These are phyloP conservation scores for Brachyhypopomus gauderio DNA, from an alignment of 2,113 vertebrate genomes.

Conservation along the genomic window DNA sequence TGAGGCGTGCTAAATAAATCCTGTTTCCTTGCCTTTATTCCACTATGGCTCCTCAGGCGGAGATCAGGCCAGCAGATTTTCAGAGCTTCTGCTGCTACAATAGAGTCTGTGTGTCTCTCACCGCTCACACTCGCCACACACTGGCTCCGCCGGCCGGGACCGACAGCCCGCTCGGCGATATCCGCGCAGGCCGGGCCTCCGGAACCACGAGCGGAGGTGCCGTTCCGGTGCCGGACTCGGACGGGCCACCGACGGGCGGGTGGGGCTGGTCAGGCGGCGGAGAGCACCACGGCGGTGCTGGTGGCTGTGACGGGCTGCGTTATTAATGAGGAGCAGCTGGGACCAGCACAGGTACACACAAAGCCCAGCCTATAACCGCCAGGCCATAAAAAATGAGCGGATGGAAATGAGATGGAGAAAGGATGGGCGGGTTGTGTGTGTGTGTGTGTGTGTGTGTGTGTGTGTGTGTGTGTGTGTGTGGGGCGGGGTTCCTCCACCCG, in stretches of 20 bases:
- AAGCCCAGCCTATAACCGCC: constrained; percentile 83
- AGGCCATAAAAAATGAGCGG: constrained; percentile 80
- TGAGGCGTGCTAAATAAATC: constrained; percentile 92
- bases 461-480: no score
- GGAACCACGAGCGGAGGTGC: background rate
- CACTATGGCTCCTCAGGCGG: constrained; percentile 83
- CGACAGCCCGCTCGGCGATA: background rate
- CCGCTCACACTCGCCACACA: constrained; percentile 52
- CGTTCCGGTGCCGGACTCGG: constrained; percentile 31
- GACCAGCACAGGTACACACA: constrained; percentile 77
- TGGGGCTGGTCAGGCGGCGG: no score
- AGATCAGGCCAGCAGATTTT: constrained; percentile 88
- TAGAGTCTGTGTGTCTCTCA: constrained; percentile 66
- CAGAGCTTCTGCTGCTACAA: constrained; percentile 73
- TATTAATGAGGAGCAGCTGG: constrained; percentile 85
- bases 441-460: background rate
- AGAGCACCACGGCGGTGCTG: no score
- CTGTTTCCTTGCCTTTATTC: constrained; percentile 81
- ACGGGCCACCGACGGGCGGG: no score
- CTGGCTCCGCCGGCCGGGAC: constrained; percentile 22
- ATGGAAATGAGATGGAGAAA: constrained; percentile 75
- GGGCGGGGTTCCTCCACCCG: constrained; percentile 19
- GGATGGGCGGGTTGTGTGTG: background rate
- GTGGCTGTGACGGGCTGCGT: constrained; percentile 64
- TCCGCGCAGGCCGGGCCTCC: background rate